Percentiles rank a stretch among this genome's conserved stretches.
phyloP scores from a whole-genome alignment of 2,113 vertebrate genomes.

The Oryctolagus cuniculus region DNA sequence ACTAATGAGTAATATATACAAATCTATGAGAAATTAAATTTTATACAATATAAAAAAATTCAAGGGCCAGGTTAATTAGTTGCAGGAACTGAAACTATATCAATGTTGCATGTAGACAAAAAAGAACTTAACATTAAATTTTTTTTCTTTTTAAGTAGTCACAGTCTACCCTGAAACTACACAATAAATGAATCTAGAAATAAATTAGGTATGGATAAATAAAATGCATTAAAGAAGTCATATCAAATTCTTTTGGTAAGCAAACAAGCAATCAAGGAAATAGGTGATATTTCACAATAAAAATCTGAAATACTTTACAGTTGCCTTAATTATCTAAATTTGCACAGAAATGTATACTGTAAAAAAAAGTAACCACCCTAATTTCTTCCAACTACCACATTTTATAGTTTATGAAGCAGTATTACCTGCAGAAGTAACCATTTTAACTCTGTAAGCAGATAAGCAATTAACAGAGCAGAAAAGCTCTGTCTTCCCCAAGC shows the following conservation, averaged over 20 bases:
- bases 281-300: conserved; percentile 25
- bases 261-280: conserved; percentile 55
- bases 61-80: conserved; percentile 39
- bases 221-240: conserved; percentile 55
- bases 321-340: conserved; percentile 56
- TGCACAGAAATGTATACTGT: conserved; percentile 38
- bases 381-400: conserved; percentile 54
- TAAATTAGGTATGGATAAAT: conserved; percentile 37
- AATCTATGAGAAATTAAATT: conserved; percentile 65
- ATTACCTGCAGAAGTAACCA: conserved; percentile 95
- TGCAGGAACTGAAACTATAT: conserved; percentile 56
- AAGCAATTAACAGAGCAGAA: conserved; percentile 97
- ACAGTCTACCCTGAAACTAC: conserved; percentile 48
- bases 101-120: conserved; percentile 33
- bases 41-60: conserved; percentile 63
- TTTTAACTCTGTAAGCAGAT: conserved; percentile 95
- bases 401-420: conserved; percentile 70
- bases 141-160: conserved; percentile 7
- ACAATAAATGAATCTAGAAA: conserved; percentile 60
- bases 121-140: conserved; percentile 56
- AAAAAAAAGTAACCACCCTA: conserved; percentile 63
- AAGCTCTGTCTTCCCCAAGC: conserved; percentile 92
- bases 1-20: conserved; percentile 69
- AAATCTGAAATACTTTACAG: conserved; percentile 43
- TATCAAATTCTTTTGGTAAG: background rate